A percentile compares a stretch with the other conserved stretches of the same genome.
These are phyloP conservation scores for Plebejus argus DNA, from an alignment of 2,888 invertebrate genomes.

Conservation along the genomic window DNA sequence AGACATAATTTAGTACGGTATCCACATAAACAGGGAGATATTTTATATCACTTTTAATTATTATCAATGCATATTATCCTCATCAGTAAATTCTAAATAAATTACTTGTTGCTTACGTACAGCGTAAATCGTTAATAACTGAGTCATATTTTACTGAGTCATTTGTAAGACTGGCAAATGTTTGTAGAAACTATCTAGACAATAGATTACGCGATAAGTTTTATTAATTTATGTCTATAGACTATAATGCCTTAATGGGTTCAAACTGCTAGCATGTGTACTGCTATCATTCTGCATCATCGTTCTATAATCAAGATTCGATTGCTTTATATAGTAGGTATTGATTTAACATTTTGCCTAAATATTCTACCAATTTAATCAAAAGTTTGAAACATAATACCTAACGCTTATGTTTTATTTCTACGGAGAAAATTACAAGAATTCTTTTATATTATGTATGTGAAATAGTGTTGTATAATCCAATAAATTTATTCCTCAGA, in stretches of 20 bases:
- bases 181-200: not conserved
- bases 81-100: not conserved
- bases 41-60: not conserved
- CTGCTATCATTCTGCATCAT: not conserved
- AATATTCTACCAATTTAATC: not conserved
- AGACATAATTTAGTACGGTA: not conserved
- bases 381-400: too few species aligned
- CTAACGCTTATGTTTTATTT: too few species aligned
- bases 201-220: slow-evolving; percentile 17
- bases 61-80: not conserved
- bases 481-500: too few species aligned
- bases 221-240: slow-evolving; percentile 18
- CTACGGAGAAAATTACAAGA: too few species aligned
- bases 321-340: not conserved
- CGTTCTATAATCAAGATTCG: not conserved
- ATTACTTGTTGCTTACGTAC: not conserved
- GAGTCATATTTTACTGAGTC: slow-evolving; percentile 22
- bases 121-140: not conserved
- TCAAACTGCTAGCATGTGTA: not conserved
- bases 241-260: not conserved
- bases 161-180: slow-evolving; percentile 11
- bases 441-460: too few species aligned
- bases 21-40: not conserved
- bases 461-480: too few species aligned
- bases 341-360: not conserved